phyloP scores from a whole-genome alignment of 2,797 vertebrate species.

The Catharus ustulatus region DNA sequence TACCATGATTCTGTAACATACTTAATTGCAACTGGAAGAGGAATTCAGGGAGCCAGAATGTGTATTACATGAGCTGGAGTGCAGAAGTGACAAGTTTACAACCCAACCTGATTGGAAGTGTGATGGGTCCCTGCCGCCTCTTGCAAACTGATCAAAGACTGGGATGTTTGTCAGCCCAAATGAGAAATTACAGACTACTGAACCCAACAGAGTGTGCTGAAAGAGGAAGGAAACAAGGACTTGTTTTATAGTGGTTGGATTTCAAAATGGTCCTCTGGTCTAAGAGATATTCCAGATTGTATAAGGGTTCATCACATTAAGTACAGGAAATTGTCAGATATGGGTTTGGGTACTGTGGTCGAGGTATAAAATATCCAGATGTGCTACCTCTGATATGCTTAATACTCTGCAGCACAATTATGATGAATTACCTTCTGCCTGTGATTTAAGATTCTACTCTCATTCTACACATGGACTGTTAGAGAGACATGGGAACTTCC shows the following conservation, averaged over 20 bases:
- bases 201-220: not conserved
- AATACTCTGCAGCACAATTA: not conserved
- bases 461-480: not conserved
- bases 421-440: not conserved
- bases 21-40: not conserved
- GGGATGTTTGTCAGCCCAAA: not conserved
- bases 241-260: not conserved
- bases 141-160: not conserved
- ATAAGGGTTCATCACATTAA: not conserved
- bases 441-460: not conserved
- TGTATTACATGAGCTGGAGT: not conserved
- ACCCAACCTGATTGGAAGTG: not conserved
- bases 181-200: constrained; percentile 3
- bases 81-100: not conserved
- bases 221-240: not conserved
- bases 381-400: not conserved
- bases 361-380: not conserved
- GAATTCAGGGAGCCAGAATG: not conserved
- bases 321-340: constrained; percentile 24
- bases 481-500: not conserved
- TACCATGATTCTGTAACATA: accelerated
- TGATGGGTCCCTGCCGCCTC: not conserved
- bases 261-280: constrained; percentile 4
- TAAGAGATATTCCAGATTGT: not conserved
- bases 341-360: not conserved